phyloP scores from a whole-genome alignment of 2,113 vertebrate genomes.

The Colinus virginianus region DNA sequence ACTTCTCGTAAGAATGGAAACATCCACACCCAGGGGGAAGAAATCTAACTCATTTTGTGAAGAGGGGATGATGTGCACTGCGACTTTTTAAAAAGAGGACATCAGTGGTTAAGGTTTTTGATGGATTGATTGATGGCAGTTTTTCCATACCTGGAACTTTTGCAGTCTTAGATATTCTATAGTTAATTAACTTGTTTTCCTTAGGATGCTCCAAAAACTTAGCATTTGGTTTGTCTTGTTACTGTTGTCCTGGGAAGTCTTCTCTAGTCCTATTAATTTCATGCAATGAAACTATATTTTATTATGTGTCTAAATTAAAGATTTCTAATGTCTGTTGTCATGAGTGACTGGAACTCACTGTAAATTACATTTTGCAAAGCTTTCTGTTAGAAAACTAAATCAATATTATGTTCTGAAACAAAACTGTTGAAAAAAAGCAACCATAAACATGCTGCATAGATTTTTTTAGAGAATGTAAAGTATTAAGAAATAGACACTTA shows the following conservation, averaged over 20 bases:
- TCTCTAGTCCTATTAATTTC: neutral
- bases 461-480: neutral
- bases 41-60: neutral
- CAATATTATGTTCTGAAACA: neutral
- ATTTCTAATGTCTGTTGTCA: neutral
- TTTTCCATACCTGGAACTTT: neutral
- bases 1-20: neutral
- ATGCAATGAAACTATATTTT: neutral
- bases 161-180: neutral
- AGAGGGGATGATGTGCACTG: neutral
- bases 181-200: neutral
- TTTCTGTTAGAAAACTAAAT: neutral
- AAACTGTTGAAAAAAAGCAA: neutral
- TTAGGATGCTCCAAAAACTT: neutral
- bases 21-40: neutral
- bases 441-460: neutral
- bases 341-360: neutral
- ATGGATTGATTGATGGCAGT: neutral
- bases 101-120: neutral
- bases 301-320: neutral
- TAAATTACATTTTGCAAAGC: neutral
- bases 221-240: neutral
- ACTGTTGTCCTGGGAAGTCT: neutral
- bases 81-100: neutral
- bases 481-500: slow-evolving; percentile 18